These are phyloP conservation scores for Aspiorhynchus laticeps DNA, from an alignment of 2,113 vertebrate genomes.

Conservation along the genomic window DNA sequence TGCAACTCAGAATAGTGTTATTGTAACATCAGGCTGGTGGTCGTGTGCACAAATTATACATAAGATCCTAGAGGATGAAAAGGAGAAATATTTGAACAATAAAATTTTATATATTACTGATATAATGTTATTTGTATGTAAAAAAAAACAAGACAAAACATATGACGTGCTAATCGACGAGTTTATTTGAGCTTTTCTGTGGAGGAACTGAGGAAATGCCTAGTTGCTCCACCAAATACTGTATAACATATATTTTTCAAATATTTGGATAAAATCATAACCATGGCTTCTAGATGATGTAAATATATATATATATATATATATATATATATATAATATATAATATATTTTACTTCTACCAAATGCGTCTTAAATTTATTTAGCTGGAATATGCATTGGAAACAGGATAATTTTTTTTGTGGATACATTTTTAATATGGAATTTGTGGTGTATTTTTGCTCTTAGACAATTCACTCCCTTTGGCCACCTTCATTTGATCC, in stretches of 20 bases:
- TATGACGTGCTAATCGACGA: not conserved
- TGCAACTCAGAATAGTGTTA: not conserved
- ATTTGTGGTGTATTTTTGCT: not conserved
- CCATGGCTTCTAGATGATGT: not conserved
- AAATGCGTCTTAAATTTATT: not conserved
- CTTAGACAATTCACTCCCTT: not conserved
- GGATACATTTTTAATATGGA: not conserved
- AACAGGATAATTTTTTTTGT: not conserved
- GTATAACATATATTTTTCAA: not conserved
- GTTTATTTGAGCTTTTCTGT: not conserved
- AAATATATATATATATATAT: not conserved
- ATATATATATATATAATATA: too few species aligned
- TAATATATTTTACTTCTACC: not conserved
- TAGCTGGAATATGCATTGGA: not conserved
- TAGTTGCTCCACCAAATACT: not conserved
- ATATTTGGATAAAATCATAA: constrained; percentile 11
- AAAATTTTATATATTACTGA: not conserved
- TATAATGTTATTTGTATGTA: not conserved
- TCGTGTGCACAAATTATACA: not conserved
- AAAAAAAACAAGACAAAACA: not conserved
- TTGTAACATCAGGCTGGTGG: not conserved
- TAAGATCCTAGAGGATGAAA: not conserved
- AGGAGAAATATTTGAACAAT: not conserved
- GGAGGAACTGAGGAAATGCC: not conserved
- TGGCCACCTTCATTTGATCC: not conserved